Conservation (phyloP, 2,113 vertebrate genomes). For the Globicephala melas region DNA sequence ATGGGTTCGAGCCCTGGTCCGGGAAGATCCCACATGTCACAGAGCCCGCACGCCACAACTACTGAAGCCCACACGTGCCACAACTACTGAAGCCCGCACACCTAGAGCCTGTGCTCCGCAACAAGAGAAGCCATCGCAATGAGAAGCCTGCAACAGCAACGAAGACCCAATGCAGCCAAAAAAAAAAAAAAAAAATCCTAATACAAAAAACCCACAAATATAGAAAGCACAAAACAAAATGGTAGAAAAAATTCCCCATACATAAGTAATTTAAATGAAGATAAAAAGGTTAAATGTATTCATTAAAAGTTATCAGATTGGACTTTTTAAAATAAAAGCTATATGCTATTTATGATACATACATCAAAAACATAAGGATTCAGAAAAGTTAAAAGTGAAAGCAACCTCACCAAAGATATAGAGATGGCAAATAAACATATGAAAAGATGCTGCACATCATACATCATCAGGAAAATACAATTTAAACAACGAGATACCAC, state of each 20-base stretch:
- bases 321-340: background rate
- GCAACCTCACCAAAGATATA: background rate
- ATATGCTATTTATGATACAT: background rate
- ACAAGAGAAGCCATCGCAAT: no score
- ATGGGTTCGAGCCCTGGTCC: no score
- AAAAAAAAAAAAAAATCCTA: no score
- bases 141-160: no score
- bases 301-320: background rate
- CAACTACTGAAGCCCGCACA: no score
- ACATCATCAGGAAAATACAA: background rate
- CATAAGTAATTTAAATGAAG: background rate
- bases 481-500: background rate
- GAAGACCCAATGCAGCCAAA: no score
- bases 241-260: background rate
- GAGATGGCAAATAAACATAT: background rate
- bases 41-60: rapidly evolving
- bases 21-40: no score
- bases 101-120: no score
- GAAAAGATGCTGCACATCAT: background rate
- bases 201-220: background rate
- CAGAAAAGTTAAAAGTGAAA: background rate
- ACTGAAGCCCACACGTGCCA: no score
- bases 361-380: background rate
- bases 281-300: background rate
- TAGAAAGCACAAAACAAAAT: background rate